Evolutionary conservation across 2,888 invertebrate genomes (phyloP), one percentile per base, ranked within the genome.

Genomic region (Heliconius hortense): DNA sequence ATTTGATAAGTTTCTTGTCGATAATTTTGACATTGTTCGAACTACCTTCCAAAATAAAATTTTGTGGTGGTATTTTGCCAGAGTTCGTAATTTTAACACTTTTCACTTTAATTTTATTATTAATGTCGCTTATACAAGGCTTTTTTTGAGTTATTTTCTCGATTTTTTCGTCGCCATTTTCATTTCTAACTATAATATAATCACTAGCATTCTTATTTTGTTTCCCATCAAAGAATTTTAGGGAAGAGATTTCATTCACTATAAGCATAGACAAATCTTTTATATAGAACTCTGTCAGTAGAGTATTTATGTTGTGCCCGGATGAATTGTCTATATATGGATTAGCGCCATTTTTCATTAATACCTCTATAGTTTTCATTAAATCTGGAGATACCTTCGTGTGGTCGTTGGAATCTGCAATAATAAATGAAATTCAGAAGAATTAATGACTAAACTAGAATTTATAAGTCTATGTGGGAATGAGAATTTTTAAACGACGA

Each of bases 261-360:
- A 91, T 81, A 0, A 90, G 72, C 81, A 87, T 84, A 0, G 90
- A 90, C 0, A 93, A 63, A 0, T 88, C 86, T 0, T 79, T 74
- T 2, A 87, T 85, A 24, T 84, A 87, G 66, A 89, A 85, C 69
- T 95, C 95, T 11, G 88, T 86, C 0, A 95, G 84, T 0, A 95
- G 84, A 1, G 87, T 85, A 72, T 91, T 92, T 0, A 94, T 91
- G 63, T 87, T 93, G 0, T 86, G 85, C 0, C 94, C 94, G 0
- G 89, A 88, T 71, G 90, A 88, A 77, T 95, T 95, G 4, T 89
- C 85, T n/a, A 91, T 83, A 75, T 83, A 81, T 0, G 94, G 92
- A 43, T 94, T 89, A 0, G 94, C 95, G 7, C 90, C 90, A 60
- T 88, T 77, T n/a, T 89, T 85, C 0, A 95, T 77, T 1, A 95